Evolutionary conservation across 2,113 vertebrate genomes (phyloP).

Genomic region (Oxyura jamaicensis): DNA sequence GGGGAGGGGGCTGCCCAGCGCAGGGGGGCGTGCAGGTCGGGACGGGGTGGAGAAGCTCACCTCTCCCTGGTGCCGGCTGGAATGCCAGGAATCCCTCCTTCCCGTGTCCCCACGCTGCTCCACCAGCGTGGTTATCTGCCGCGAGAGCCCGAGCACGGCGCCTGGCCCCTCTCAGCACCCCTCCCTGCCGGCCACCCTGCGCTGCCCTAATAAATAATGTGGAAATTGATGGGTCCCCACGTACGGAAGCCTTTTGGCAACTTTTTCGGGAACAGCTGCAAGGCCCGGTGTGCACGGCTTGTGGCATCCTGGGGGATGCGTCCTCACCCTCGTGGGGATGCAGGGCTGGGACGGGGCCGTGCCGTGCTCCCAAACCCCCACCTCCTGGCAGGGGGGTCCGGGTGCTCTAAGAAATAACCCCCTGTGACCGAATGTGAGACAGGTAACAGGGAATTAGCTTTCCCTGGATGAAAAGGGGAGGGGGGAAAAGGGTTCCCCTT

Average conservation of each 20-base stretch:
- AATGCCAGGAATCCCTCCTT: conserved; percentile 61
- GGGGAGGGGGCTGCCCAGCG: not conserved
- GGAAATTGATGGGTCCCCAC: not conserved
- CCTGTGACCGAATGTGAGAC: not conserved
- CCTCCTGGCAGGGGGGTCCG: not conserved
- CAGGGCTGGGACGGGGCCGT: not conserved
- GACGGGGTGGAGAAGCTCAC: not conserved
- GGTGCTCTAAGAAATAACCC: not conserved
- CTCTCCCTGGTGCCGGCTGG: not conserved
- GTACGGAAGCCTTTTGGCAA: not conserved
- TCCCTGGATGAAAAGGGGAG: not conserved
- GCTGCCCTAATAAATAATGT: not conserved
- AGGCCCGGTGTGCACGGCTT: not conserved
- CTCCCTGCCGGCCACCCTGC: not conserved
- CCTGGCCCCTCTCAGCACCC: not conserved
- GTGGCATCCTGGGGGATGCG: not conserved
- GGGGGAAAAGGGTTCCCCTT: not conserved
- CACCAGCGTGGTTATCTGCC: not conserved
- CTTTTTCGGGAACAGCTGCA: accelerated
- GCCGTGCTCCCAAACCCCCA: not conserved
- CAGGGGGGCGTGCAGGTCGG: no score
- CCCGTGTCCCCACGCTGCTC: not conserved
- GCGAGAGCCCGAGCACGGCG: not conserved
- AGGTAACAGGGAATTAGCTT: not conserved
- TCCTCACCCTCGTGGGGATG: not conserved